Percentiles rank a stretch among this genome's conserved stretches.
These are phyloP conservation scores for Conopomorpha cramerella DNA, from an alignment of 1,140 invertebrate genomes.

Conservation along the genomic window DNA sequence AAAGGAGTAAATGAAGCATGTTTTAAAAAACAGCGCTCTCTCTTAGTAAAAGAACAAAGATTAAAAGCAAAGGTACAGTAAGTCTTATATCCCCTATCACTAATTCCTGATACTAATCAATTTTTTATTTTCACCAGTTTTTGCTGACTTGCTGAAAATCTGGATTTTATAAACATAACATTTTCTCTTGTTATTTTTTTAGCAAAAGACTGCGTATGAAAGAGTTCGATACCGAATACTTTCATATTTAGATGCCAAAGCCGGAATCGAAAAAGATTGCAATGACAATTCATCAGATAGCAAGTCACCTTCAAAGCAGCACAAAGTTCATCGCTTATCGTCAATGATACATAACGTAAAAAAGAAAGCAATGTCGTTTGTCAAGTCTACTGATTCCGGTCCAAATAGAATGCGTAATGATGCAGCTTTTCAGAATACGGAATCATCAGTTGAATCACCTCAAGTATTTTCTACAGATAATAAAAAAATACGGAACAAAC, in stretches of 20 bases:
- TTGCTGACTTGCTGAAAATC: too few relatives aligned
- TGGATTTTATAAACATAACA: background rate
- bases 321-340: slow-evolving; percentile 35
- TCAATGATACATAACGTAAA: slow-evolving; percentile 56
- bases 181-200: slow-evolving; percentile 14
- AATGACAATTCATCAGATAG: too few relatives aligned
- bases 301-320: slow-evolving; percentile 21
- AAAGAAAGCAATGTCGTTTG: slow-evolving; percentile 56
- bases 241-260: slow-evolving; percentile 46
- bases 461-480: too few relatives aligned
- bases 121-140: slow-evolving; percentile 1
- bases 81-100: too few relatives aligned
- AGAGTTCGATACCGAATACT: slow-evolving; percentile 55
- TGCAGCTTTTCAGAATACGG: too few relatives aligned
- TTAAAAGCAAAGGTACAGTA: slow-evolving; percentile 54
- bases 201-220: slow-evolving; percentile 57
- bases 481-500: slow-evolving; percentile 18
- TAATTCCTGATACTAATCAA: slow-evolving; percentile 1
- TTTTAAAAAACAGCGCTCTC: slow-evolving; percentile 56
- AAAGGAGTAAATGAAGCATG: slow-evolving; percentile 49
- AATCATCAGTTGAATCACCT: too few relatives aligned
- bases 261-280: slow-evolving; percentile 19
- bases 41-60: slow-evolving; percentile 57
- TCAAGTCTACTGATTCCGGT: slow-evolving; percentile 41
- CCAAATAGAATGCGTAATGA: slow-evolving; percentile 16